Evolutionary conservation across 2,797 vertebrate genomes (phyloP).

Genomic region (Gambelia wislizenii): DNA sequence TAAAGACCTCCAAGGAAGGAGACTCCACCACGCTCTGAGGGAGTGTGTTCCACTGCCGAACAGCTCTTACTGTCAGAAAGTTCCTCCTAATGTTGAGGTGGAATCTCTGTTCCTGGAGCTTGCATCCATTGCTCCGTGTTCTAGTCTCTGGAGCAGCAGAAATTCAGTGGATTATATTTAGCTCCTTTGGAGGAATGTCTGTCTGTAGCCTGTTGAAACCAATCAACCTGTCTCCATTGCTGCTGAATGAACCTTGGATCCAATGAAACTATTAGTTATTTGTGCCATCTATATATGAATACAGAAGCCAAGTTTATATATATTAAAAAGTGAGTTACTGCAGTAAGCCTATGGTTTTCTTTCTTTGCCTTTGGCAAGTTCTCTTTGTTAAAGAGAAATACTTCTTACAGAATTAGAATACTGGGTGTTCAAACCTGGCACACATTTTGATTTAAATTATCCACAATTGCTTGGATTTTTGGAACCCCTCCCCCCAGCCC

Average conservation of each 20-base stretch:
- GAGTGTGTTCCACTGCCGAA: no score
- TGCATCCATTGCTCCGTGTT: no score
- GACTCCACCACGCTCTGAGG: no score
- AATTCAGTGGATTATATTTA: neutral
- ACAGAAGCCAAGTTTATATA: conserved; percentile 48
- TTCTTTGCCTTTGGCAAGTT: conserved; percentile 51
- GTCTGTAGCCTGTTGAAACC: neutral
- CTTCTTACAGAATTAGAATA: conserved; percentile 53
- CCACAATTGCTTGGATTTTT: conserved; percentile 60
- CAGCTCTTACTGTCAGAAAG: no score
- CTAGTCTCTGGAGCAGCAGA: no score
- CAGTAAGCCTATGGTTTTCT: conserved; percentile 31
- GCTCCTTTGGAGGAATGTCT: neutral
- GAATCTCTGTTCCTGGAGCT: no score
- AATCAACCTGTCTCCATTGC: neutral
- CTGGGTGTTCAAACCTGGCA: conserved; percentile 41
- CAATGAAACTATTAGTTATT: neutral
- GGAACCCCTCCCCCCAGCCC: neutral
- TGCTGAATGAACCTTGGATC: neutral
- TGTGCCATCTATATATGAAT: conserved; percentile 38
- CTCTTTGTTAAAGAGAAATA: conserved; percentile 49
- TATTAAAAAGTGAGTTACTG: conserved; percentile 52
- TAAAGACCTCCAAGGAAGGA: no score
- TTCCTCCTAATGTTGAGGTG: no score
- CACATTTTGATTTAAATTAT: conserved; percentile 69